Evolutionary conservation across 2,797 vertebrate genomes (phyloP).

Genomic region (Halcyon smyrnensis): DNA sequence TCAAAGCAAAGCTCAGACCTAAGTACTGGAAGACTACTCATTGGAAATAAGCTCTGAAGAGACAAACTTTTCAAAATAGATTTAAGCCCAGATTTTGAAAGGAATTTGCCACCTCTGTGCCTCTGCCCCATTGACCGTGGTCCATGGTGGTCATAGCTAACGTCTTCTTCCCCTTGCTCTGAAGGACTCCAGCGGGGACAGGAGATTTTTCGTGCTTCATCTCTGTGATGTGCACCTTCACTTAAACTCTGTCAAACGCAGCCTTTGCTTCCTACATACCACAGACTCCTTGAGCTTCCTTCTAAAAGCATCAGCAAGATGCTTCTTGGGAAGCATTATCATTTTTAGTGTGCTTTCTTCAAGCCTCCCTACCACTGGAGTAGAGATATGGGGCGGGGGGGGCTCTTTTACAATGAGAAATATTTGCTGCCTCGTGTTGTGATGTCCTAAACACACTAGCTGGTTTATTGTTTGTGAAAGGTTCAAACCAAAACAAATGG

Average conservation of each 20-base stretch:
- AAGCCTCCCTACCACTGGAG: background rate
- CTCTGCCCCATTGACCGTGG: background rate
- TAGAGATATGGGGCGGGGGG: background rate
- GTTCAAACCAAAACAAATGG: background rate
- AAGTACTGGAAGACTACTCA: background rate
- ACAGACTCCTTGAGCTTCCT: background rate
- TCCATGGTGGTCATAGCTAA: background rate
- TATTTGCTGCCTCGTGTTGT: background rate
- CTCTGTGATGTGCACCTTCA: background rate
- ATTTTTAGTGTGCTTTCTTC: background rate
- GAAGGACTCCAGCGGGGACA: background rate
- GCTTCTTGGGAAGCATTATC: background rate
- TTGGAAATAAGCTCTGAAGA: background rate
- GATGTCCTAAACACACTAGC: background rate
- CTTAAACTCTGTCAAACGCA: background rate
- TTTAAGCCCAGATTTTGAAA: background rate
- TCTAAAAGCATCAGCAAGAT: background rate
- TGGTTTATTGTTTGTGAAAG: background rate
- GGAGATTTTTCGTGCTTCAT: background rate
- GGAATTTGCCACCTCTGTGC: background rate
- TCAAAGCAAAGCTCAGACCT: background rate
- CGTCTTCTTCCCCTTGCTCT: background rate
- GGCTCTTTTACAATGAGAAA: background rate
- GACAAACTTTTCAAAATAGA: background rate
- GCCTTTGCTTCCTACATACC: accelerated